These are phyloP conservation scores for Gibbula magus DNA, from an alignment of 2,888 invertebrate species.

Conservation along the genomic window DNA sequence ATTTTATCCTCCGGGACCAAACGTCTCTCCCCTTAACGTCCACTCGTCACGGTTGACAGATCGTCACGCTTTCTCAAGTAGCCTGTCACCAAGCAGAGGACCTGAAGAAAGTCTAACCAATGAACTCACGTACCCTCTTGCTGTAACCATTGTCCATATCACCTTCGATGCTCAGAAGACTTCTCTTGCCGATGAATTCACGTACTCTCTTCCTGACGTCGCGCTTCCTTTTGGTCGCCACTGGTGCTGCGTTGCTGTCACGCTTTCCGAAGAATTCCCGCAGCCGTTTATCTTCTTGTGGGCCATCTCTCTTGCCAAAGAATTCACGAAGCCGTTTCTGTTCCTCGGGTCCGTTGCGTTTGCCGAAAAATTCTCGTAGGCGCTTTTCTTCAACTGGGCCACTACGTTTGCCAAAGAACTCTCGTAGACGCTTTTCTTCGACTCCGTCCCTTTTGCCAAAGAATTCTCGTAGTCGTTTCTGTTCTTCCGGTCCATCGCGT, in stretches of 20 bases:
- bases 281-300: neutral
- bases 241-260: neutral
- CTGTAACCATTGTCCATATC: neutral
- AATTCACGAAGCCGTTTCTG: constrained; percentile 17
- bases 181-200: constrained; percentile 18
- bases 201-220: constrained; percentile 17
- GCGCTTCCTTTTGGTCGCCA: neutral
- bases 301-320: constrained; percentile 4
- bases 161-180: neutral
- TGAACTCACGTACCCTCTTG: constrained; percentile 14
- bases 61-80: neutral
- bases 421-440: constrained; percentile 2
- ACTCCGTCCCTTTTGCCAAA: neutral
- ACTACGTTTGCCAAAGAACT: constrained; percentile 11
- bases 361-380: constrained; percentile 9
- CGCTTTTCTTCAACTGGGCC: neutral
- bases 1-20: neutral
- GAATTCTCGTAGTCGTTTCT: constrained; percentile 6
- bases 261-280: constrained; percentile 21
- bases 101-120: neutral
- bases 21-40: neutral
- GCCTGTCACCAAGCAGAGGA: neutral
- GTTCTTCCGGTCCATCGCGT: neutral
- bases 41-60: neutral
- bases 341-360: neutral